Evolutionary conservation across 1,140 invertebrate genomes (phyloP), one percentile per base, ranked within the genome.

Genomic region (Gryon sp.): DNA sequence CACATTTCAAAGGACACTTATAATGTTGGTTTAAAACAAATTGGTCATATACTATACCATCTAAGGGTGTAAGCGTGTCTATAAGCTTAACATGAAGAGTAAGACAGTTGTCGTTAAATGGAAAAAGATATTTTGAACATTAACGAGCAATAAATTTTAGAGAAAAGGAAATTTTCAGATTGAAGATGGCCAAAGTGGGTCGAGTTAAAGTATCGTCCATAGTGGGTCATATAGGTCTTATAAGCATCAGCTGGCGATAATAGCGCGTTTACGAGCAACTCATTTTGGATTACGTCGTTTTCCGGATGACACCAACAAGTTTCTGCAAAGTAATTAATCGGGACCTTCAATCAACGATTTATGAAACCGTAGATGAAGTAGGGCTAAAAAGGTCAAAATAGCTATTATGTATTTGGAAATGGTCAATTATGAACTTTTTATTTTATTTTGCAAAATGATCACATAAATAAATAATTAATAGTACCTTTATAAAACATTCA

Each of bases 101-200:
- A 72, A 60, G 32, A 77, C 8, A 77, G 48, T 22, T 48, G 62
- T 68, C 63, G 63, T 62, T 73, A 78, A 70, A 74, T 77, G 69
- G 63, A 68, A 80, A 74, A 80, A 68, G 65, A 69, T 72, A 59
- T 41, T 76, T 79, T 32, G n/a, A 32, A 57, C 32, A 76, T 73
- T 79, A 79, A 79, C 63, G 77, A 76, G 66, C 73, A 60, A 79
- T 79, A 79, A 79, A 79, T 79, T 76, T 73, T 79, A 55, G 36
- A 57, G 18, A 38, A 30, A 41, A 52, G 66, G 50, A 69, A 76
- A 73, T 68, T 63, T 43, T 45, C 20, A 24, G 34, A 19, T 22
- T 45, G 46, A 68, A 55, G 72, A 62, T 62, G 57, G 36, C 32
- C 36, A 28, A 66, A 68, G 53, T 68, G 72, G 77, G 60, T 77